phyloP scores from a whole-genome alignment of 2,797 vertebrate genomes.

The Octomys mimax region DNA sequence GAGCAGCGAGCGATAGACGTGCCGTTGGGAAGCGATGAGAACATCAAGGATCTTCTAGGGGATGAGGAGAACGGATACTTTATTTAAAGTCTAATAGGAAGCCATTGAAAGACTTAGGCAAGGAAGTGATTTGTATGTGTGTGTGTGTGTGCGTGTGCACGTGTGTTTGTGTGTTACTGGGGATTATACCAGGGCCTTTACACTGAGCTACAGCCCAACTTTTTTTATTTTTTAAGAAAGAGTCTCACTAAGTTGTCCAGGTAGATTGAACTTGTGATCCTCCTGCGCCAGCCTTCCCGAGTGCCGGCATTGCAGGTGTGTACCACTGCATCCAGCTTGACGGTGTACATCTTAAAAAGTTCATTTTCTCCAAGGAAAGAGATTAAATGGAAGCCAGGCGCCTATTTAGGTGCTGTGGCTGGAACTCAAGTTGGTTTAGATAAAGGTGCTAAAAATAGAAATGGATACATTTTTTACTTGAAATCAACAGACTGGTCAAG shows the following conservation, averaged over 20 bases:
- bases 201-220: neutral
- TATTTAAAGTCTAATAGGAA: constrained; percentile 26
- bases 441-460: neutral
- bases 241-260: neutral
- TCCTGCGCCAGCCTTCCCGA: neutral
- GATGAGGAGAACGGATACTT: constrained; percentile 1
- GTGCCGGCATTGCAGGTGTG: neutral
- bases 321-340: neutral
- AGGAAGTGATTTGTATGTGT: neutral
- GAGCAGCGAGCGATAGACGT: neutral
- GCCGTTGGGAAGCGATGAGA: neutral
- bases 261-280: neutral
- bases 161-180: neutral
- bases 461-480: neutral
- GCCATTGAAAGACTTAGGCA: neutral
- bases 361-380: neutral
- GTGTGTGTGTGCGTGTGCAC: too few species aligned
- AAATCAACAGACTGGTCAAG: neutral
- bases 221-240: neutral
- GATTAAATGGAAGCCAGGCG: neutral
- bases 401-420: neutral
- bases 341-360: neutral
- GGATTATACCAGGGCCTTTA: neutral
- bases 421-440: neutral
- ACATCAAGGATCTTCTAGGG: neutral